phyloP scores from a whole-genome alignment of 2,888 invertebrate species.

The Sturmia bella region DNA sequence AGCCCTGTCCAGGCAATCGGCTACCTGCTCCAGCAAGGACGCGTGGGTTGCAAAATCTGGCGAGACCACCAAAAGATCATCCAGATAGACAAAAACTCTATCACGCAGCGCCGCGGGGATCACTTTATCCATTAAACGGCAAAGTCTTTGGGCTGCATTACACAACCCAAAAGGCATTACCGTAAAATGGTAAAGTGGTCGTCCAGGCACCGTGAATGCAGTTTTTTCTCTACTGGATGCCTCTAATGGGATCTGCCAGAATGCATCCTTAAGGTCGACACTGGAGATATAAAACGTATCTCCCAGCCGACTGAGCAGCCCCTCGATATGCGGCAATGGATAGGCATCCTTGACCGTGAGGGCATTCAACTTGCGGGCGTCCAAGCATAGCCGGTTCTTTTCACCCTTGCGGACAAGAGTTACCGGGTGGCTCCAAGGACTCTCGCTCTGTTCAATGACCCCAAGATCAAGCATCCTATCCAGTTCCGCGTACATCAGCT shows the following conservation, averaged over 20 bases:
- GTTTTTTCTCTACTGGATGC: neutral
- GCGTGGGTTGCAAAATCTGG: neutral
- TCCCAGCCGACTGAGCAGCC: too few relatives aligned
- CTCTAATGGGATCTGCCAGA: too few relatives aligned
- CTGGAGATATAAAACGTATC: neutral
- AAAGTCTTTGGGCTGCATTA: slow-evolving; percentile 14
- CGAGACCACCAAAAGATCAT: slow-evolving; percentile 1
- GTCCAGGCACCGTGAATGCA: neutral
- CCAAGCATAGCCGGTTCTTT: neutral
- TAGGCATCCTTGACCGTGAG: too few relatives aligned
- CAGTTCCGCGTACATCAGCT: neutral
- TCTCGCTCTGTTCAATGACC: neutral
- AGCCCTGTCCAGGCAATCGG: neutral
- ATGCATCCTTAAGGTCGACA: neutral
- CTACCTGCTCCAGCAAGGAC: neutral
- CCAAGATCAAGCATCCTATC: neutral
- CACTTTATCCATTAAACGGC: slow-evolving; percentile 36
- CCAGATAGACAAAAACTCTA: slow-evolving; percentile 8
- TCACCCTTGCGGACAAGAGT: neutral
- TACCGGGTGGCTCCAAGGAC: neutral
- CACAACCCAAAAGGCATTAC: neutral
- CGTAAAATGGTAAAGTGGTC: neutral
- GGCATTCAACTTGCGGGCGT: neutral
- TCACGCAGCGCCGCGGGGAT: slow-evolving; percentile 5
- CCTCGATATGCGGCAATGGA: too few relatives aligned